Conservation (phyloP, 2,888 invertebrate species). For the Brachyptera risi region DNA sequence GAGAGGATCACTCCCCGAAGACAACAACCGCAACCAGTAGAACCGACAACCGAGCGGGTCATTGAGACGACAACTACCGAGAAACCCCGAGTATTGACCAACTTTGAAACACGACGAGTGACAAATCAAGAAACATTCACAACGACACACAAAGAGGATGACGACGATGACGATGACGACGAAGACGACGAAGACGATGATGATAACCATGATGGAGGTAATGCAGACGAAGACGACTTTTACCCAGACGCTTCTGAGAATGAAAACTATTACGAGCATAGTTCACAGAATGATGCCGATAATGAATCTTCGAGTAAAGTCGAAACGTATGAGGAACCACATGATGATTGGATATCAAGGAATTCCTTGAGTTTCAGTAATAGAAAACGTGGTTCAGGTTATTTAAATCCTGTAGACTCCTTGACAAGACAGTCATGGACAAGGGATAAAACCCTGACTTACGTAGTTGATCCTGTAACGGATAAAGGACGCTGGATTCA, state of each 20-base stretch:
- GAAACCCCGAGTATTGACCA: not conserved
- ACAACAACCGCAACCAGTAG: no score
- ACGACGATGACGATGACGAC: slow-evolving; percentile 22
- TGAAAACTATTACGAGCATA: not conserved
- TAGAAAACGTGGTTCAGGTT: not conserved
- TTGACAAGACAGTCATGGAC: not conserved
- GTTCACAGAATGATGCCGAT: not conserved
- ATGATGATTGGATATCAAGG: not conserved
- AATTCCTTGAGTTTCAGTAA: no score
- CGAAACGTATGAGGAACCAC: not conserved
- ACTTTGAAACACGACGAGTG: slow-evolving; percentile 34
- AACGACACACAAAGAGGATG: slow-evolving; percentile 36
- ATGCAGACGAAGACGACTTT: not conserved
- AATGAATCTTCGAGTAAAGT: not conserved
- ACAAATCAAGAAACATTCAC: slow-evolving; percentile 39
- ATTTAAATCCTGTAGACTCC: not conserved
- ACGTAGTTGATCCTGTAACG: not conserved
- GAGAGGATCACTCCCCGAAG: no score
- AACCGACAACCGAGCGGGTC: no score
- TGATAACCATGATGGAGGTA: slow-evolving; percentile 1
- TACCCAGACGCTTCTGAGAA: not conserved
- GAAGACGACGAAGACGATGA: not conserved
- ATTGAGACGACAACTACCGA: not conserved
- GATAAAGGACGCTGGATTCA: not conserved
- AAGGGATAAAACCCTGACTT: slow-evolving; percentile 1